phyloP scores from a whole-genome alignment of 2,113 vertebrate genomes.

The Lepidothrix coronata region DNA sequence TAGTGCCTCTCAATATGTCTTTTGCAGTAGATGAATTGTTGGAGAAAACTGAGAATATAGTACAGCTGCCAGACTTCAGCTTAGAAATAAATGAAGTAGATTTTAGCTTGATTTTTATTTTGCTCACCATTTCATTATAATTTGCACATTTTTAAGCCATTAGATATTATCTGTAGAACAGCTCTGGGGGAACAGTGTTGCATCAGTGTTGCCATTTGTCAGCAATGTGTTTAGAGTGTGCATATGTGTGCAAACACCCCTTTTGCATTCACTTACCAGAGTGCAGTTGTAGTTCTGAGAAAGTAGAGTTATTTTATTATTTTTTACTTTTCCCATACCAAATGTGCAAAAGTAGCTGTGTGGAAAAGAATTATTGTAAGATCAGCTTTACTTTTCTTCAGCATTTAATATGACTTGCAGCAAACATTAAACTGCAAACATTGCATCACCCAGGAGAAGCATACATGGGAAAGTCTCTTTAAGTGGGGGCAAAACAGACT shows the following conservation, averaged over 20 bases:
- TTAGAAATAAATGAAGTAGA: not conserved
- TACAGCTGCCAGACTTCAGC: not conserved
- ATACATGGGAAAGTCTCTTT: not conserved
- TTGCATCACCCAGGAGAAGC: not conserved
- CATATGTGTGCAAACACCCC: not conserved
- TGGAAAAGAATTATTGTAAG: not conserved
- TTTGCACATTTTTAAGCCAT: not conserved
- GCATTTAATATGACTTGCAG: not conserved
- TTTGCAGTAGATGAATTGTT: not conserved
- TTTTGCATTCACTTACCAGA: not conserved
- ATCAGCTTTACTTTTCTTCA: not conserved
- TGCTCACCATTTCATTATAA: not conserved
- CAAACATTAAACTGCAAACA: not conserved
- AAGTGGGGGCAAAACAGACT: not conserved
- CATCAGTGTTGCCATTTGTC: not conserved
- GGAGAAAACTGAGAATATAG: not conserved
- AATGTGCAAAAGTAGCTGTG: not conserved
- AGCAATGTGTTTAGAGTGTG: not conserved
- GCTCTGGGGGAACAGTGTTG: not conserved
- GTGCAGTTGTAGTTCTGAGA: not conserved
- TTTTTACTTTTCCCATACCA: not conserved
- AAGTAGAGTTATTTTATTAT: not conserved
- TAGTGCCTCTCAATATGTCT: not conserved
- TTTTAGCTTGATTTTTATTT: slow-evolving; percentile 16
- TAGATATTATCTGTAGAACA: not conserved